phyloP scores from a whole-genome alignment of 1,140 invertebrate genomes.

The Araneus ventricosus region DNA sequence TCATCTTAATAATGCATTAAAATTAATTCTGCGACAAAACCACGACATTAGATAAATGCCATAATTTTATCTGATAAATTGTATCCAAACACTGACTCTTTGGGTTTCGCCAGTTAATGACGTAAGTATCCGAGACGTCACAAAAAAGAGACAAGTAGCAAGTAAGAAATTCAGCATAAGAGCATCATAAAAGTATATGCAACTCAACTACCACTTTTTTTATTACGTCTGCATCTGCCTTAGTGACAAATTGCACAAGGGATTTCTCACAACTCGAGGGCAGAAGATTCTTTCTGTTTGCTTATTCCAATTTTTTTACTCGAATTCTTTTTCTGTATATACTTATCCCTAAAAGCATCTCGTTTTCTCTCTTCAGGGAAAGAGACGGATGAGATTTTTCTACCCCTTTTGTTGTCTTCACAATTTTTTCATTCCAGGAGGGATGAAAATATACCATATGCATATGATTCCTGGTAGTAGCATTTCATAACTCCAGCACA shows the following conservation, averaged over 20 bases:
- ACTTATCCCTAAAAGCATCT: constrained; percentile 63
- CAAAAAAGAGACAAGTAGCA: background rate
- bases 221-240: background rate
- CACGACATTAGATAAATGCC: too few species aligned
- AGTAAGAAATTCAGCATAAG: background rate
- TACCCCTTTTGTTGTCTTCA: background rate
- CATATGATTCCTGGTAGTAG: constrained; percentile 10
- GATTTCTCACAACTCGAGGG: constrained; percentile 21
- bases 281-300: constrained; percentile 11
- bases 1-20: too few species aligned
- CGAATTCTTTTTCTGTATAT: constrained; percentile 38
- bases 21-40: too few species aligned
- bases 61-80: too few species aligned
- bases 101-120: background rate
- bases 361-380: background rate
- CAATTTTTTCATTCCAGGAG: background rate
- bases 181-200: constrained; percentile 21
- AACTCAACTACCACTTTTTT: constrained; percentile 28
- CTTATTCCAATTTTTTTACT: constrained; percentile 37
- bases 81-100: too few species aligned
- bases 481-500: background rate
- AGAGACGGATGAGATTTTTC: constrained; percentile 42
- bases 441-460: constrained; percentile 9
- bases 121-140: background rate
- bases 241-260: constrained; percentile 61